Evolutionary conservation across 2,888 invertebrate genomes (phyloP), one percentile per base, ranked within the genome.

Genomic region (Patella pellucida): DNA sequence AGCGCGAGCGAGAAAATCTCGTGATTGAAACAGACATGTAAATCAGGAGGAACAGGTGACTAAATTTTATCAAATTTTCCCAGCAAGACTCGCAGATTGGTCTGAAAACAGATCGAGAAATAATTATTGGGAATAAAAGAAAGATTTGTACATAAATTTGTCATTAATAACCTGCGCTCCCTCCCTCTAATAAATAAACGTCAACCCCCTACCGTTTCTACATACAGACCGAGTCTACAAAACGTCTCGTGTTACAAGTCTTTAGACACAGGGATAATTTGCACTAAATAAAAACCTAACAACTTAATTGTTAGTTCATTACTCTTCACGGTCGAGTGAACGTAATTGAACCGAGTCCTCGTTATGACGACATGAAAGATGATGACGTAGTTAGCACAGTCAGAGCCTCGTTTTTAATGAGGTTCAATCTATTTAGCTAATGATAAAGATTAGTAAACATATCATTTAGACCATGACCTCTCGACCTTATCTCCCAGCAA

Each of bases 241-340:
- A 41, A 23, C 62, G 23, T 19, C 19, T 62, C 62, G 62, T 62
- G 23, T 62, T 62, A 62, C 62, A 62, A 62, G 19, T 19, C 62
- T 62, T 23, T 23, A 62, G 23, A 12, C 11, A 9, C 41, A 19
- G 23, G 23, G 62, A 62, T 62, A 62, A 62, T 62, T 62, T 62
- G 23, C 23, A 23, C 23, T 23, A 62, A 62, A 62, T 62, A 62
- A 62, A 62, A 62, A 62, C 62, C 23, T 62, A 62, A 62, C 62
- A 62, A 62, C 62, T 62, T 62, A 62, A 62, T 62, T 62, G 62
- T 62, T 23, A 23, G 62, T 62, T 23, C 62, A 62, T 62, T 62
- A 62, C 19, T 23, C 19, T 62, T 62, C 62, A 62, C 23, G 62
- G 62, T 62, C 23, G 19, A 62, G 14, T 23, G 19, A 62, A 23